Conservation (phyloP, 92 coral and sea anemone genomes). For the Desmophyllum pertusum region DNA sequence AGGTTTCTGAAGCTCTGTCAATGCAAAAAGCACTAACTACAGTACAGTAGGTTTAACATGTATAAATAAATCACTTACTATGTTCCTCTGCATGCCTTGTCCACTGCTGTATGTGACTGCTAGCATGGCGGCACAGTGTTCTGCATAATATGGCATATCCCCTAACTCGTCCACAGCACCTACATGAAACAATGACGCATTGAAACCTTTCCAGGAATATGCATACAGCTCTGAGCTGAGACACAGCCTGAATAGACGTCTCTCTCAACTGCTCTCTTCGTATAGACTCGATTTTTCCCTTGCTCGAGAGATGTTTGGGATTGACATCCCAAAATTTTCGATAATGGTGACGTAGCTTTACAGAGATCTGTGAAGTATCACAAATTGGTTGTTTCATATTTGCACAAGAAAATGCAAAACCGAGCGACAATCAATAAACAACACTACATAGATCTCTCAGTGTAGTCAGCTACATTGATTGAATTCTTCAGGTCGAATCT, state of each 20-base stretch:
- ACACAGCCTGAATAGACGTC: background rate
- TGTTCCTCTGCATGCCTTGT: slow-evolving; percentile 92
- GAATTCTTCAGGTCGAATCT: background rate
- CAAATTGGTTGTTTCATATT: too few species aligned
- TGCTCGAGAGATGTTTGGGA: background rate
- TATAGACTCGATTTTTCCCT: background rate
- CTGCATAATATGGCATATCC: slow-evolving; percentile 97
- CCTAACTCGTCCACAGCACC: slow-evolving; percentile 97
- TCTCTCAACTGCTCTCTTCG: too few species aligned
- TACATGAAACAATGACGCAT: slow-evolving; percentile 1
- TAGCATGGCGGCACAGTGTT: slow-evolving; percentile 96
- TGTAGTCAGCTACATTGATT: too few species aligned
- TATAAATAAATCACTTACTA: slow-evolving; percentile 62
- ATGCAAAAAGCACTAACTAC: too few species aligned
- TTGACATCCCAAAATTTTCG: too few species aligned
- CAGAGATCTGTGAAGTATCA: too few species aligned
- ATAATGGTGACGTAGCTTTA: too few species aligned
- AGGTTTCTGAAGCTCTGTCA: too few species aligned
- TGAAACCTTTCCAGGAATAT: background rate
- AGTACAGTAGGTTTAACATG: background rate
- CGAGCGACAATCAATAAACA: too few species aligned
- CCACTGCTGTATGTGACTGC: slow-evolving; percentile 99
- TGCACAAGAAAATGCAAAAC: too few species aligned
- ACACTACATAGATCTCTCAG: too few species aligned
- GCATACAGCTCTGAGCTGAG: background rate